phyloP scores from a whole-genome alignment of 2,888 invertebrate species.

The Noctua comes region DNA sequence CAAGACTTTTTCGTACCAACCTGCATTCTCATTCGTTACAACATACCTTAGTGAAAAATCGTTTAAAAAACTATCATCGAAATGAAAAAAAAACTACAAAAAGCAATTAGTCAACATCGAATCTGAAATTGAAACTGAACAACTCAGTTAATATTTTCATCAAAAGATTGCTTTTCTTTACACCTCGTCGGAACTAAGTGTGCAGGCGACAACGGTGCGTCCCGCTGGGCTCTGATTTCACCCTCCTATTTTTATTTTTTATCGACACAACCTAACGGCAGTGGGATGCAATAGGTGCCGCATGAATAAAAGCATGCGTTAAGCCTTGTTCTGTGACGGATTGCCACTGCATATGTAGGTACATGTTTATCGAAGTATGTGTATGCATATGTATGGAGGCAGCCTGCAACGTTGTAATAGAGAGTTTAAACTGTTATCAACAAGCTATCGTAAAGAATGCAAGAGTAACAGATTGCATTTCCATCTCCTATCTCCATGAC shows the following conservation, averaged over 20 bases:
- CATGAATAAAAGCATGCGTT: constrained; percentile 67
- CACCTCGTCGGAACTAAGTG: constrained; percentile 39
- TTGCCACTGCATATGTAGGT: constrained; percentile 22
- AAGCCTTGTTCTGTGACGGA: constrained; percentile 50
- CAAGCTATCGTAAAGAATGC: constrained; percentile 34
- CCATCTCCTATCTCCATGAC: constrained; percentile 11
- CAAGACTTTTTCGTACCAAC: not conserved
- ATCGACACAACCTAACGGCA: constrained; percentile 85
- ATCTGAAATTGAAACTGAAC: constrained; percentile 17
- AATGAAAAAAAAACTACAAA: not conserved
- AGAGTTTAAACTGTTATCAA: constrained; percentile 27
- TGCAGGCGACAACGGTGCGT: constrained; percentile 61
- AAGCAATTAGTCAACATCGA: constrained; percentile 18
- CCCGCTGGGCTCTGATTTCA: constrained; percentile 81
- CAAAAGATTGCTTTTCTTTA: constrained; percentile 26
- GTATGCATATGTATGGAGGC: constrained; percentile 1
- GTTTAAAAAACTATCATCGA: not conserved
- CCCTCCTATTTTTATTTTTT: constrained; percentile 82
- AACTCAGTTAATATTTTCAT: constrained; percentile 45
- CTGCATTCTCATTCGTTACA: constrained; percentile 10
- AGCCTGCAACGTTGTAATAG: constrained; percentile 19
- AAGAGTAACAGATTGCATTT: constrained; percentile 37
- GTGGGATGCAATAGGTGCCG: constrained; percentile 75
- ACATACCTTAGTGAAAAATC: not conserved
- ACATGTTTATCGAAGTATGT: constrained; percentile 20